A percentile compares a stretch with the other conserved stretches of the same genome.
phyloP scores from a whole-genome alignment of 2,888 invertebrate species.

The Pemphredon lugubris region DNA sequence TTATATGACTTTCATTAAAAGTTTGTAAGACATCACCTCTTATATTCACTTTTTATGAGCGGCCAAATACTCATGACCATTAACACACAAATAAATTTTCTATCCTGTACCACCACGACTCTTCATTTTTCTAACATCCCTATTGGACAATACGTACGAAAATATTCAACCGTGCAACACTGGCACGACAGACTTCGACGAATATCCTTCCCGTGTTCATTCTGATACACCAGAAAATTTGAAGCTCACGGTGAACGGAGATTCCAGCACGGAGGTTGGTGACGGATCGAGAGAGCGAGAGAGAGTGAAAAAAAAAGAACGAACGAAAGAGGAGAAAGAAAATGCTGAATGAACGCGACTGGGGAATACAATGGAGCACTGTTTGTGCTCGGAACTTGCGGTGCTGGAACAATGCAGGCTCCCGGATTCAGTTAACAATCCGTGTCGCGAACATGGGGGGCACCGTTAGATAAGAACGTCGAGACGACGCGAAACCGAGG shows the following conservation, averaged over 20 bases:
- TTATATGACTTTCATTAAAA: no score
- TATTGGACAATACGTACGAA: background rate
- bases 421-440: constrained; percentile 72
- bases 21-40: no score
- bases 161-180: background rate
- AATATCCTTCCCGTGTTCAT: no score
- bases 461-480: constrained; percentile 70
- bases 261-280: constrained; percentile 30
- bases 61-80: no score
- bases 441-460: constrained; percentile 65
- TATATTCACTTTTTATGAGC: no score
- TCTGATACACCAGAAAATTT: no score
- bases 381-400: constrained; percentile 63
- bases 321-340: constrained; percentile 40
- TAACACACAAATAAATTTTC: no score
- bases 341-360: constrained; percentile 61
- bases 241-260: constrained; percentile 22
- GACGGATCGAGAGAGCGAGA: constrained; percentile 49
- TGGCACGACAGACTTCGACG: no score
- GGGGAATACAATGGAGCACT: constrained; percentile 71
- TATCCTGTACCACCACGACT: no score
- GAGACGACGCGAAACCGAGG: constrained; percentile 43
- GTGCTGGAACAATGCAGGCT: constrained; percentile 68
- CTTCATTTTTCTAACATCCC: no score
- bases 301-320: no score